Percentiles rank a stretch among this genome's conserved stretches.
phyloP scores from a whole-genome alignment of 2,797 vertebrate species.

The Scarus forsteni region DNA sequence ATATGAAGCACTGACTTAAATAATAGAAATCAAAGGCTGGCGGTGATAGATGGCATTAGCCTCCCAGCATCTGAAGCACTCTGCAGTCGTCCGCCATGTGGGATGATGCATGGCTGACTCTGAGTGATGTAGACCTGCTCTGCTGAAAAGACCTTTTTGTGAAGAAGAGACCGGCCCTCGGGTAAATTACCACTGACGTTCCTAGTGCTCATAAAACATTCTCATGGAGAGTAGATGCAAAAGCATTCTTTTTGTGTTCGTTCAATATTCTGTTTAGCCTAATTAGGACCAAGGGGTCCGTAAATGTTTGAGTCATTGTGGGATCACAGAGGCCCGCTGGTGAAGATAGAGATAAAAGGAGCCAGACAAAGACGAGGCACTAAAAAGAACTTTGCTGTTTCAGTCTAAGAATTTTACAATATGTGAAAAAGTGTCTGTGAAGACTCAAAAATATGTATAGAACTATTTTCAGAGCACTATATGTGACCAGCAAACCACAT shows the following conservation, averaged over 20 bases:
- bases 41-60: conserved; percentile 36
- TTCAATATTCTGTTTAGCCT: conserved; percentile 58
- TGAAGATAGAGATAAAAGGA: conserved; percentile 62
- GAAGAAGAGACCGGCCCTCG: conserved; percentile 15
- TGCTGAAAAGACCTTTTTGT: conserved; percentile 50
- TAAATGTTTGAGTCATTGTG: conserved; percentile 55
- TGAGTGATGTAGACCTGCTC: conserved; percentile 30
- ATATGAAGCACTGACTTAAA: conserved; percentile 25
- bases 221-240: conserved; percentile 39
- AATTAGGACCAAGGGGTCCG: conserved; percentile 71
- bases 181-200: conserved; percentile 69
- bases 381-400: conserved; percentile 12
- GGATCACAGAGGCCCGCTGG: conserved; percentile 51
- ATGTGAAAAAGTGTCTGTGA: no score
- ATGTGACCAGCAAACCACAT: no score
- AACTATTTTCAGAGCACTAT: no score
- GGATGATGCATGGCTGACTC: conserved; percentile 55
- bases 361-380: conserved; percentile 17
- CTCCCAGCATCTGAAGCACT: conserved; percentile 15
- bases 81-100: conserved; percentile 4
- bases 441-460: no score
- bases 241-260: conserved; percentile 48
- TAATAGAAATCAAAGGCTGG: conserved; percentile 44
- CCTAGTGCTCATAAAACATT: conserved; percentile 48
- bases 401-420: conserved; percentile 11